A percentile compares a stretch with the other conserved stretches of the same genome.
These are phyloP conservation scores for Macropis europaea DNA, from an alignment of 2,888 invertebrate genomes.

Conservation along the genomic window DNA sequence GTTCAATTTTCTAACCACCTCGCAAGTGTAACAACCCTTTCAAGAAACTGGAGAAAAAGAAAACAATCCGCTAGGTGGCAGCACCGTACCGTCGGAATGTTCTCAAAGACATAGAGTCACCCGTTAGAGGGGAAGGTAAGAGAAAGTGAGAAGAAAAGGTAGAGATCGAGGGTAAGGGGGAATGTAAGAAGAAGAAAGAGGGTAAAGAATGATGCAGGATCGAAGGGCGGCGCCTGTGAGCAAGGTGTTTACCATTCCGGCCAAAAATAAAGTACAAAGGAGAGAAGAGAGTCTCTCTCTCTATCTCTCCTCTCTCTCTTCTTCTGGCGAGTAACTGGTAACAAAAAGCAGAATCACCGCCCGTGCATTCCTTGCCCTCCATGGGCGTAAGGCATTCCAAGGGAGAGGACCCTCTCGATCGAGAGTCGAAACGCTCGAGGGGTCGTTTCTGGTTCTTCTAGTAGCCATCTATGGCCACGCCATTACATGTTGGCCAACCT, in stretches of 20 bases:
- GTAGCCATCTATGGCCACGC: constrained; percentile 40
- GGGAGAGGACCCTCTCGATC: constrained; percentile 21
- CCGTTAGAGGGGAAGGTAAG: constrained; percentile 28
- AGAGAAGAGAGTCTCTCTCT: constrained; percentile 39
- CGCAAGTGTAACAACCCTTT: too few relatives aligned
- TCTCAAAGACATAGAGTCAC: not conserved
- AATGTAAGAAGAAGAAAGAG: constrained; percentile 27
- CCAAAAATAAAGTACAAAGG: constrained; percentile 76
- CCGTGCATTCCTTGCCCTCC: constrained; percentile 68
- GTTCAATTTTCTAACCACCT: too few relatives aligned
- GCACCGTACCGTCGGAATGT: not conserved
- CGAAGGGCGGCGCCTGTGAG: constrained; percentile 76
- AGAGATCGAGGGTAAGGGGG: constrained; percentile 32
- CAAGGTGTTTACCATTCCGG: constrained; percentile 78
- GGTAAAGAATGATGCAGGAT: constrained; percentile 54
- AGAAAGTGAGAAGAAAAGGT: constrained; percentile 54
- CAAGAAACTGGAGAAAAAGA: not conserved
- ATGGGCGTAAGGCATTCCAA: constrained; percentile 61
- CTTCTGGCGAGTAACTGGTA: constrained; percentile 71
- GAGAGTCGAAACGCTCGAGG: constrained; percentile 32
- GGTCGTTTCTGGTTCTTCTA: constrained; percentile 38
- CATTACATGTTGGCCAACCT: constrained; percentile 32
- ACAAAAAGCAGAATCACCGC: constrained; percentile 73
- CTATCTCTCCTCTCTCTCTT: constrained; percentile 64
- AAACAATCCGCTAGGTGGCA: constrained; percentile 5